phyloP scores from a whole-genome alignment of 2,113 vertebrate species.

The Apus apus region DNA sequence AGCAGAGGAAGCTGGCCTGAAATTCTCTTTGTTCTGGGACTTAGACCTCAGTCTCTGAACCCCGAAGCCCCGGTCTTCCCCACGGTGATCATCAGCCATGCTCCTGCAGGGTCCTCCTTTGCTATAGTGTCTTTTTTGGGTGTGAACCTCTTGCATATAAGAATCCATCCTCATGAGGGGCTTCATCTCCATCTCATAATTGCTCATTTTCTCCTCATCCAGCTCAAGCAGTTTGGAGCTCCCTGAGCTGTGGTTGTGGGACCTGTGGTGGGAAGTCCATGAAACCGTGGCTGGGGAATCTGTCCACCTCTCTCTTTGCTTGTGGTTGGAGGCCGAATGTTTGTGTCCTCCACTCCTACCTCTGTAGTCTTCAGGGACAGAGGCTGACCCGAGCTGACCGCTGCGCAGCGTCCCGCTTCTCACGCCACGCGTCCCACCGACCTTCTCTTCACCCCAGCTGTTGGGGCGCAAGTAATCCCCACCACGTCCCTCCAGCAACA shows the following conservation, averaged over 20 bases:
- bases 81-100: conserved; percentile 67
- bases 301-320: conserved; percentile 87
- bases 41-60: conserved; percentile 87
- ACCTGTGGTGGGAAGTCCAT: conserved; percentile 89
- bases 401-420: conserved; percentile 75
- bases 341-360: conserved; percentile 84
- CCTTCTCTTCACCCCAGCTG: conserved; percentile 88
- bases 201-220: conserved; percentile 88
- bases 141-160: conserved; percentile 75
- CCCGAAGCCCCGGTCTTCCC: conserved; percentile 81
- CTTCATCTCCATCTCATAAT: conserved; percentile 95
- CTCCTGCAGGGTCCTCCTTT: conserved; percentile 71
- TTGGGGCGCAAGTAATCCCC: conserved; percentile 81
- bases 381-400: conserved; percentile 78
- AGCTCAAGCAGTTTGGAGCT: conserved; percentile 86
- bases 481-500: conserved; percentile 89
- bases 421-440: conserved; percentile 29
- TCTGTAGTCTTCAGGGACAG: conserved; percentile 84
- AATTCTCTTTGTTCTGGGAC: conserved; percentile 85
- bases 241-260: conserved; percentile 87
- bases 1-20: conserved; percentile 78
- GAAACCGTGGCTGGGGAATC: conserved; percentile 82
- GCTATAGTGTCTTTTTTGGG: conserved; percentile 79
- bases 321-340: conserved; percentile 87
- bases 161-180: conserved; percentile 84